phyloP scores from a whole-genome alignment of 2,888 invertebrate genomes.

The Aporophyla nigra region DNA sequence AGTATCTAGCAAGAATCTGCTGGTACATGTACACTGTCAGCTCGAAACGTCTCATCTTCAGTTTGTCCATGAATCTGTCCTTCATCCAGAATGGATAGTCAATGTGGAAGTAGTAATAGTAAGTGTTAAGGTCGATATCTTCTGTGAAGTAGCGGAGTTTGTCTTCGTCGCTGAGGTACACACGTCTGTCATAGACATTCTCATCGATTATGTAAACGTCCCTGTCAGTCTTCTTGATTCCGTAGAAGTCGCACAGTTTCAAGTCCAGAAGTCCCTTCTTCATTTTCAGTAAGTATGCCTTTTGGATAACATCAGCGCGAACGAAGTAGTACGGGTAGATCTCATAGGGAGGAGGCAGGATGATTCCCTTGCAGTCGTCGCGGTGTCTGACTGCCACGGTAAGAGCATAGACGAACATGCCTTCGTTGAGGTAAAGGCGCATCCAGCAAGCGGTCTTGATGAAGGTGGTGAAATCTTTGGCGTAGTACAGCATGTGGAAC shows the following conservation, averaged over 20 bases:
- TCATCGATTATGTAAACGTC: slow-evolving; percentile 92
- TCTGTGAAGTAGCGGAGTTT: slow-evolving; percentile 92
- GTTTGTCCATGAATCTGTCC: slow-evolving; percentile 82
- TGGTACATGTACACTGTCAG: slow-evolving; percentile 92
- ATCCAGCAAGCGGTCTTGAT: slow-evolving; percentile 89
- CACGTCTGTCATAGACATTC: slow-evolving; percentile 92
- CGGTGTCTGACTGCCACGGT: slow-evolving; percentile 89
- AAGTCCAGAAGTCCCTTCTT: slow-evolving; percentile 84
- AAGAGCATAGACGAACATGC: slow-evolving; percentile 91
- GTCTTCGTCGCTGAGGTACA: slow-evolving; percentile 89
- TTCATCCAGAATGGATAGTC: slow-evolving; percentile 92
- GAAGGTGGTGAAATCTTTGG: slow-evolving; percentile 89
- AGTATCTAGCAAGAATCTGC: slow-evolving; percentile 92
- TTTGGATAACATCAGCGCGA: slow-evolving; percentile 92
- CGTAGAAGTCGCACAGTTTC: slow-evolving; percentile 89
- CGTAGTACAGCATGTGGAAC: slow-evolving; percentile 90
- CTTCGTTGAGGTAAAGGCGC: slow-evolving; percentile 89
- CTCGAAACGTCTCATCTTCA: slow-evolving; percentile 87
- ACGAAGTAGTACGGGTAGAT: slow-evolving; percentile 93
- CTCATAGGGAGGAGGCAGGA: slow-evolving; percentile 91
- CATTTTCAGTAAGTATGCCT: slow-evolving; percentile 89
- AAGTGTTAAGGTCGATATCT: slow-evolving; percentile 92
- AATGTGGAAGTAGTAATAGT: slow-evolving; percentile 92
- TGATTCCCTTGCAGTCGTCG: slow-evolving; percentile 87
- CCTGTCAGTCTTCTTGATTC: slow-evolving; percentile 87